Percentiles rank a stretch among this genome's conserved stretches.
Conservation (phyloP, 2,113 vertebrate species). For the Pseudolaguvia tuberculata region DNA sequence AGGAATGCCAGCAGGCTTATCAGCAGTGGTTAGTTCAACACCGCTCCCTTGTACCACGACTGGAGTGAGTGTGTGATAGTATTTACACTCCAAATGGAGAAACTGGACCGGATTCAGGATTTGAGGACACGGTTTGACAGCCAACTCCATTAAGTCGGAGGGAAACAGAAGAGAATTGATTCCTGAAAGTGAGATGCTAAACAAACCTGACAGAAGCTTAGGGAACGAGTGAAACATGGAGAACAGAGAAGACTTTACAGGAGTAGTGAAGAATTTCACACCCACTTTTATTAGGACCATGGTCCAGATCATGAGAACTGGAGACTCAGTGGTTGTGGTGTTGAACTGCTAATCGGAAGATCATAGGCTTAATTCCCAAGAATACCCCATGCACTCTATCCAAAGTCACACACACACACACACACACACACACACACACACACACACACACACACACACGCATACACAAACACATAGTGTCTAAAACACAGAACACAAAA, state of each 20-base stretch:
- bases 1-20: conserved; percentile 10
- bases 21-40: not conserved
- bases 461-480: no score
- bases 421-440: no score
- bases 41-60: not conserved
- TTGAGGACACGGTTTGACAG: not conserved
- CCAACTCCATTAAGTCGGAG: not conserved
- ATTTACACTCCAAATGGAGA: not conserved
- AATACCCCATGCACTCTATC: no score
- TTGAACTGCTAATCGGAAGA: no score
- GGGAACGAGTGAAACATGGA: not conserved
- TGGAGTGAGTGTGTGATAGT: not conserved
- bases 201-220: not conserved
- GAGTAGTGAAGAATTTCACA: not conserved
- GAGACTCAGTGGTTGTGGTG: no score
- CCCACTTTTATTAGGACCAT: not conserved
- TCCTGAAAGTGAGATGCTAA: not conserved
- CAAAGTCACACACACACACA: no score
- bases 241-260: not conserved
- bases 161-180: not conserved
- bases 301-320: not conserved
- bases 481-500: no score
- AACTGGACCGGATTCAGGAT: not conserved
- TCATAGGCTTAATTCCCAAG: no score
- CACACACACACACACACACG: no score